Conservation (phyloP, 2,888 invertebrate species). For the Dolomedes plantarius region DNA sequence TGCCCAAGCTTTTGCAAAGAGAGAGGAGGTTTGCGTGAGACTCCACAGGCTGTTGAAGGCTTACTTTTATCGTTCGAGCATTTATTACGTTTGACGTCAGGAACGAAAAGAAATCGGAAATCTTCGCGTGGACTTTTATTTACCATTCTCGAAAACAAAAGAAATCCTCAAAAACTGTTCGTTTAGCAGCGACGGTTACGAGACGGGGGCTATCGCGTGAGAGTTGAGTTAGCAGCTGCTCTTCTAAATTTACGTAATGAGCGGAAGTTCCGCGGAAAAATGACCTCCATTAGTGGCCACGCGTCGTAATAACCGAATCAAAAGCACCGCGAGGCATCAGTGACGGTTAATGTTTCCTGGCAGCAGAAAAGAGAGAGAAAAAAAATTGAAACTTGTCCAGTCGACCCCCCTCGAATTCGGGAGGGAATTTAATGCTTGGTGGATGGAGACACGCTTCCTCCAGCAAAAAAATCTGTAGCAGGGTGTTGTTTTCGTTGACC, state of each 20-base stretch:
- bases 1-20: no score
- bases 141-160: background rate
- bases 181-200: background rate
- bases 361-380: background rate
- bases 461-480: background rate
- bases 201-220: background rate
- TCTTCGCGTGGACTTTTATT: background rate
- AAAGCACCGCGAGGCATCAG: conserved; percentile 43
- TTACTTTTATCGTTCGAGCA: background rate
- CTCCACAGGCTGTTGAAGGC: background rate
- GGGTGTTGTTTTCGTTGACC: background rate
- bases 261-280: conserved; percentile 59
- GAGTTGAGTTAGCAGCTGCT: conserved; percentile 48
- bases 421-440: background rate
- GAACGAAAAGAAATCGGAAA: background rate
- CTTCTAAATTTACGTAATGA: conserved; percentile 44
- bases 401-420: background rate
- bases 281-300: conserved; percentile 68
- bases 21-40: background rate
- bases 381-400: conserved; percentile 26
- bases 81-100: background rate
- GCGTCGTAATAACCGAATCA: conserved; percentile 55
- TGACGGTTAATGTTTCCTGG: conserved; percentile 51
- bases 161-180: background rate
- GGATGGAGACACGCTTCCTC: background rate